Base-by-base conservation (phyloP, 2,113 vertebrate genomes). In the Puma concolor region DNA sequence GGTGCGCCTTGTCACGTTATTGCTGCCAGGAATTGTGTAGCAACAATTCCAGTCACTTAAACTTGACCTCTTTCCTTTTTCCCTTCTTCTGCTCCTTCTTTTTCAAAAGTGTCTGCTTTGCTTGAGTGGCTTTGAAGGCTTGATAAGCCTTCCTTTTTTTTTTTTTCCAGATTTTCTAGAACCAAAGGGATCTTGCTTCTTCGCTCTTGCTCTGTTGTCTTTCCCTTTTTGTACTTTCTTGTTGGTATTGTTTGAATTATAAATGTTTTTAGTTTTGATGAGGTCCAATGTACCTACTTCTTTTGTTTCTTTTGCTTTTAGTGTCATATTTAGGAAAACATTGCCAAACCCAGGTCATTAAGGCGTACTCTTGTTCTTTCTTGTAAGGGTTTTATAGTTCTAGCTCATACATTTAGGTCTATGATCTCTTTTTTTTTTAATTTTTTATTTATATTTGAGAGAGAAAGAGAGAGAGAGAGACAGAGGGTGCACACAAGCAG, bases 11-110 rank as follows among this genome's bases (percentile, higher is more conserved):
- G 86, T 99, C 99, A 1, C 99, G 97, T 14, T 98, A 95, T 23
- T 97, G 99, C 71, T 97, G 99, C 96, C 99, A 99, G 0, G 99
- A 99, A 48, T 99, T 98, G 57, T 97, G 98, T 13, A 99, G 91
- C 63, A 99, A 99, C 4, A 99, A 98, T 91, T 99, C 99, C 38
- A 99, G 98, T 27, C 99, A 99, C 81, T 99, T 99, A 96, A 99
- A 99, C 90, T 98, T 99, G 29, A 99, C 74, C 8, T 99, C 97
- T 36, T 99, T 99, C 7, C 99, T 98, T 36, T 99, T 99, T 21
- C 99, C 99, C 77, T 97, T 99, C 48, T 98, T 98, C 14, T 98
- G 95, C 99, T 99, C 38, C 27, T 76, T 16, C 41, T 76, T 76
- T 44, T 16, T 27, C 41, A 48, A 76, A 76, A 48, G 72, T 29